Evolutionary conservation across 2,888 invertebrate genomes (phyloP), one percentile per base, ranked within the genome.

Genomic region (Diarsia dahlii): DNA sequence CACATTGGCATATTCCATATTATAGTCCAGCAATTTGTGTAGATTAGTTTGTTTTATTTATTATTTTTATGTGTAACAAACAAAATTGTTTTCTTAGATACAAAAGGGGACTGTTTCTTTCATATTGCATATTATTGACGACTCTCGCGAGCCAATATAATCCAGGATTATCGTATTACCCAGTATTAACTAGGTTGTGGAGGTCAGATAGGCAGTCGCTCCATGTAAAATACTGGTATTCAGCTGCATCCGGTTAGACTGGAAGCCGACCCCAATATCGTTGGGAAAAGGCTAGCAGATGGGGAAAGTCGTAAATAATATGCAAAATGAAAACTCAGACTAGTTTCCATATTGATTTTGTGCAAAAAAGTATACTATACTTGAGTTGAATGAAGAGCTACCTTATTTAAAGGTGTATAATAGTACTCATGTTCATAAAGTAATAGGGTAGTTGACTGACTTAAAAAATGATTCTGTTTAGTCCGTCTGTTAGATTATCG

Each of bases 291-390:
- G 15, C 48, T 13, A 2, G 8, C 13, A 46, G n/a, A 28, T 9
- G 10, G 15, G 1, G 0, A 28, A 0, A 48, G 12, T 39, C 50
- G 64, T 28, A 63, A 80, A 78, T 76, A 74, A 79, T 70, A 82
- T 45, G 65, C 73, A 77, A 74, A 62, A 76, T 56, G 6, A 67
- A 67, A 6, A 5, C 39, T 39, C 54, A 64, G 75, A 84, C 74
- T 77, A 70, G 34, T 62, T 65, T 56, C 18, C 48, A 78, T n/a
- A 68, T 54, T 66, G 56, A 9, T 56, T 48, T 54, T 39, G 68
- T 80, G 74, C 82, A 87, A 84, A 84, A 78, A 73, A 72, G 80
- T 79, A 0, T 28, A 34, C 15, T 15, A 23, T 50, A 2, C 3
- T 45, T 70, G 18, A 58, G 12, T 54, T 60, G 0, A 23, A 23